Evolutionary conservation across 2,113 vertebrate genomes (phyloP), one percentile per base, ranked within the genome.

Genomic region (Azemiops feae): DNA sequence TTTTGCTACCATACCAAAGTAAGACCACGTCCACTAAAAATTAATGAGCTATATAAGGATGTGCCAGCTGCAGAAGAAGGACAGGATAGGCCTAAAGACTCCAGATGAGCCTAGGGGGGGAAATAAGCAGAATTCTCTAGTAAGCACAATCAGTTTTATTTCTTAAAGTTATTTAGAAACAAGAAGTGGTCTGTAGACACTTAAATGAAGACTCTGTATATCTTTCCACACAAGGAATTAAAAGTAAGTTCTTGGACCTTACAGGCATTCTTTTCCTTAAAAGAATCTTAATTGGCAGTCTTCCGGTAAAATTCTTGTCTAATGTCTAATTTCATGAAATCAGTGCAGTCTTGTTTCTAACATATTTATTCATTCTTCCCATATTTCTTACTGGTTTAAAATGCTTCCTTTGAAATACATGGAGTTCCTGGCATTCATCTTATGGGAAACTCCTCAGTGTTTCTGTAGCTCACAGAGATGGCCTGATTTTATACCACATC

Each of bases 11-110:
- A 85, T 89, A 85, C 54, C 16, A 50, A 89, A 47, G 53, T 89
- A 92, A 92, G 53, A 54, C 54, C 53, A 89, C 23, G 74, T 85
- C 55, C 87, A 92, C 45, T 92, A 89, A 93, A 92, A 93, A 89
- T 64, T 92, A 93, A 89, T 52, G 90, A 91, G 34, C 55, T 27
- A 39, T 55, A 64, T 64, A 85, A 93, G 45, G 22, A n/a, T 60
- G n/a, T 64, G 69, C 50, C 91, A 89, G 90, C 58, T 91, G 64
- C 69, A 53, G 45, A 85, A 87, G 34, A 85, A 89, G 53, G 87
- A 57, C 16, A 30, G 18, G 69, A 50, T 89, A n/a, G 30, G 60
- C 74, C 60, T 74, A 55, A 93, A 74, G 87, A 60, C 22, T 39
- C 43, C 23, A 74, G 27, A 58, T 39, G 69, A 58, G 9, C 23